phyloP scores from a whole-genome alignment of 1,140 invertebrate species.

The Argopecten irradians region DNA sequence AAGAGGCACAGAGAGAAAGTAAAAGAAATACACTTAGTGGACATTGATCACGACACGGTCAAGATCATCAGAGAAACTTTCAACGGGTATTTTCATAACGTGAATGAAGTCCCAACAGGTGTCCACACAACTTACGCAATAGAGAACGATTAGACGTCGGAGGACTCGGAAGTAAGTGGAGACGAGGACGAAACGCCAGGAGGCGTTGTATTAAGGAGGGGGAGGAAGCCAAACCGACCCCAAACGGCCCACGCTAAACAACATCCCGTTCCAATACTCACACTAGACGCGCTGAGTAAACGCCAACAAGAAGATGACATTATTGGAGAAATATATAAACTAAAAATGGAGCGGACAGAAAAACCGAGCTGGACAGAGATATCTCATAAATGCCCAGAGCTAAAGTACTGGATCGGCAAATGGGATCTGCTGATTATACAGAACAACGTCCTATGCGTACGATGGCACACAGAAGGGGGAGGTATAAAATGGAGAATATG shows the following conservation, averaged over 20 bases:
- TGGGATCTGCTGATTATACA: slow-evolving; percentile 39
- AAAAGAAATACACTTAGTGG: too few species aligned
- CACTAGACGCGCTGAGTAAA: too few species aligned
- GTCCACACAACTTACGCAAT: too few species aligned
- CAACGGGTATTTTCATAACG: too few species aligned
- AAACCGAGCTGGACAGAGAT: slow-evolving; percentile 30
- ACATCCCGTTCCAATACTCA: neutral
- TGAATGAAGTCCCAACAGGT: too few species aligned
- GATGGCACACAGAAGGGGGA: neutral
- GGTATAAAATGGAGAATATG: slow-evolving; percentile 22
- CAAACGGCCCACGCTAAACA: neutral
- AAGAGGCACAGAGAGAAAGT: too few species aligned
- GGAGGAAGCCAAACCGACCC: slow-evolving; percentile 31
- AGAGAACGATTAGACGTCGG: too few species aligned
- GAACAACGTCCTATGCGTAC: neutral
- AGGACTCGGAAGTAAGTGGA: too few species aligned
- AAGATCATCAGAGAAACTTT: too few species aligned
- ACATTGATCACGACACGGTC: too few species aligned
- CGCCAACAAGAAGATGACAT: too few species aligned
- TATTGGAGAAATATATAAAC: neutral
- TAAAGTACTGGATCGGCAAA: neutral
- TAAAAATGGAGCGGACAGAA: neutral
- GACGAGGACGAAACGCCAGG: neutral
- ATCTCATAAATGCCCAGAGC: neutral
- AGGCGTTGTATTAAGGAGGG: neutral